Base-by-base conservation (phyloP, 1,140 invertebrate species). In the Parasteatoda tepidariorum region DNA sequence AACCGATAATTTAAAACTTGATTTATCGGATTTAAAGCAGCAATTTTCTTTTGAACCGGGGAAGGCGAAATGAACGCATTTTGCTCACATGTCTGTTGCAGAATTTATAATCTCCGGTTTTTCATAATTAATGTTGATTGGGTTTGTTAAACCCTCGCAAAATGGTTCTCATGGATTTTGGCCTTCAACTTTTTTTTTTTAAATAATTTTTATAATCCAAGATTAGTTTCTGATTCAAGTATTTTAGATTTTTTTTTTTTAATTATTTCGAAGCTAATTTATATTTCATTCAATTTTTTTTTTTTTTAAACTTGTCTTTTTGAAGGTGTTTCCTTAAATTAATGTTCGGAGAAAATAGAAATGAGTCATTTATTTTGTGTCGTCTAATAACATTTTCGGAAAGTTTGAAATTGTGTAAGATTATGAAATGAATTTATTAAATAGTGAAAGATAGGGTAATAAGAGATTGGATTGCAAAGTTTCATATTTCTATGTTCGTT, bases 1-100 rank as follows among this genome's bases (percentile, higher is more conserved):
- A 79, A 79, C 76, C 76, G 64, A 79, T 79, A 79, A 79, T 79
- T 79, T 79, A 79, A 79, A 79, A 79, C 76, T 64, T 79, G 76
- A 79, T 79, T 79, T 79, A 79, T 79, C 28, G 76, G 76, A 79
- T 79, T 78, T 67, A 68, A 79, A 68, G 76, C 38, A 79, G 76
- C 48, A 57, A 68, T 75, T 75, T 75, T 62, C 73, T 33, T 57
- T 24, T 15, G 62, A 64, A 18, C n/a, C 15, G 62, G 26, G n/a
- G 62, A 33, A 18, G 31, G 31, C 6, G 30, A 31, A 24, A 64
- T 41, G 26, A n/a, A 18, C 41, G 57, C 24, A n/a, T 68, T 38
- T 7, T 18, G 15, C 34, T 59, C 57, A 59, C 57, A 9, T 59
- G 57, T 59, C 57, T 59, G 57, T 59, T 59, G 66, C 33, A 26